Evolutionary conservation across 2,113 vertebrate genomes (phyloP).

Genomic region (Pteronura brasiliensis): DNA sequence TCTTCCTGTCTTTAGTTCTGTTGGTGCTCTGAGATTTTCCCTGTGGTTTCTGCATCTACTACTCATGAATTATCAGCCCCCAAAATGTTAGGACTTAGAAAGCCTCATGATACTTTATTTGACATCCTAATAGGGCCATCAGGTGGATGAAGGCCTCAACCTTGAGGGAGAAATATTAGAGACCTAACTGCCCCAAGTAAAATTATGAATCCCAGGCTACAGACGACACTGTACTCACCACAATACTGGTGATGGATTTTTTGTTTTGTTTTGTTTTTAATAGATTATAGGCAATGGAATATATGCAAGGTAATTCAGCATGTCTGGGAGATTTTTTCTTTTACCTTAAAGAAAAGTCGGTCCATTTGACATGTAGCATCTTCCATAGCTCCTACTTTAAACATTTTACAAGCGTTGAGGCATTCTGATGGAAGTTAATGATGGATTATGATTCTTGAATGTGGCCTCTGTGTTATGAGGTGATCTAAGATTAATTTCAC

Average conservation of each 20-base stretch:
- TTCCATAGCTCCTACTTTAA: neutral
- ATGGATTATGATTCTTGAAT: neutral
- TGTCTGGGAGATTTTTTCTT: neutral
- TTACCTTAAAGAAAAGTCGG: slow-evolving; percentile 25
- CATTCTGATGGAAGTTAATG: neutral
- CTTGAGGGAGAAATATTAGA: neutral
- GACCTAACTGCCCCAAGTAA: neutral
- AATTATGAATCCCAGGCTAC: neutral
- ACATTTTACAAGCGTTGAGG: neutral
- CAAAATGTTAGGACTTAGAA: slow-evolving; percentile 41
- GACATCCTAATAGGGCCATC: neutral
- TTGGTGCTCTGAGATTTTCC: slow-evolving; percentile 9
- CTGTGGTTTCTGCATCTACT: slow-evolving; percentile 41
- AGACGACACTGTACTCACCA: neutral
- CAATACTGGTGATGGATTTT: neutral
- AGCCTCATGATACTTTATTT: slow-evolving; percentile 20
- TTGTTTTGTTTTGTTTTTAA: neutral
- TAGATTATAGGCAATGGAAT: neutral
- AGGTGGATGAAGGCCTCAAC: slow-evolving; percentile 32
- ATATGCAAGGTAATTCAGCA: neutral
- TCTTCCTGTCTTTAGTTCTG: slow-evolving; percentile 57
- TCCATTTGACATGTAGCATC: neutral
- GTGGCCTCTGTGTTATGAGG: neutral
- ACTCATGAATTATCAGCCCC: slow-evolving; percentile 45
- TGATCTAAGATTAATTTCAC: neutral